These are phyloP conservation scores for Ariopsis seemanni DNA, from an alignment of 2,113 vertebrate genomes.

Conservation along the genomic window DNA sequence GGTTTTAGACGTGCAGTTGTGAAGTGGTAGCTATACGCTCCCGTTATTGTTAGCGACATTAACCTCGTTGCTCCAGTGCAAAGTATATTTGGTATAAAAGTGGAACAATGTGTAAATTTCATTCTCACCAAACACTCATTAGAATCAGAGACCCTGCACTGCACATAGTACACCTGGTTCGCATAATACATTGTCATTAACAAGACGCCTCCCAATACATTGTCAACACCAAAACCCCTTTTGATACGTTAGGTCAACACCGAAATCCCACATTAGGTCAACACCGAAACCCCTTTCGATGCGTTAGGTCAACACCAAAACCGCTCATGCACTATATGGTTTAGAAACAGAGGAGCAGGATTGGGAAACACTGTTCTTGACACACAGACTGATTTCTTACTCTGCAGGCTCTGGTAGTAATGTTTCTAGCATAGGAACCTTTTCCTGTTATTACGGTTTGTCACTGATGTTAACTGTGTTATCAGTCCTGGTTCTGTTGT, in stretches of 20 bases:
- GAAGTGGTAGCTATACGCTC: not conserved
- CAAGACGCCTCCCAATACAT: too few relatives aligned
- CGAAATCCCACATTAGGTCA: too few relatives aligned
- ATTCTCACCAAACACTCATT: not conserved
- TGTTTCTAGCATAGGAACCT: slow-evolving; percentile 8
- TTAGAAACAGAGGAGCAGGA: not conserved
- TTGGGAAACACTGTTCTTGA: not conserved
- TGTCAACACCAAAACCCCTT: not conserved
- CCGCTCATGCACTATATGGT: not conserved
- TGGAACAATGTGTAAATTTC: not conserved
- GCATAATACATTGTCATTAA: too few relatives aligned
- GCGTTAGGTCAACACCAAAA: not conserved
- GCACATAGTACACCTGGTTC: not conserved
- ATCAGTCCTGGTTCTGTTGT: not conserved
- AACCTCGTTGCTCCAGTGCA: not conserved
- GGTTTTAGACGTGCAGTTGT: not conserved
- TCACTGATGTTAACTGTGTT: not conserved
- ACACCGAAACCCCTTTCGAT: too few relatives aligned
- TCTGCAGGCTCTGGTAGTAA: not conserved
- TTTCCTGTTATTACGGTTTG: not conserved
- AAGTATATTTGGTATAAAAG: not conserved
- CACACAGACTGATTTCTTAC: not conserved
- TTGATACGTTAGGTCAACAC: not conserved
- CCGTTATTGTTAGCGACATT: not conserved
- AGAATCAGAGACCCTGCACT: not conserved